A percentile compares a stretch with the other conserved stretches of the same genome.
Conservation (phyloP, 1,140 invertebrate genomes). For the Araneus ventricosus region DNA sequence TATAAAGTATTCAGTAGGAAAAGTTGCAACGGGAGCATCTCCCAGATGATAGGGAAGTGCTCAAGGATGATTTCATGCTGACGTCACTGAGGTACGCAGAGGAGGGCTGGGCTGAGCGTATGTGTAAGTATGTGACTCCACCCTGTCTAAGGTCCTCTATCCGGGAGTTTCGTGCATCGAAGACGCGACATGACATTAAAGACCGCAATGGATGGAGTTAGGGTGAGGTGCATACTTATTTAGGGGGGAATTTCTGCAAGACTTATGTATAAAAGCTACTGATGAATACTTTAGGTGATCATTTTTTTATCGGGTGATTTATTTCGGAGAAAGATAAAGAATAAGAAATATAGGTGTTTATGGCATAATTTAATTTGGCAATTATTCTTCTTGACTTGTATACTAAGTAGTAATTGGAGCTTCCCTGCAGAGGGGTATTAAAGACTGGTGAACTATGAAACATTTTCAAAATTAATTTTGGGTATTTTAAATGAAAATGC, state of each 20-base stretch:
- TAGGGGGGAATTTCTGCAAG: background rate
- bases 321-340: constrained; percentile 19
- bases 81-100: constrained; percentile 60
- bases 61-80: constrained; percentile 60
- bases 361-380: background rate
- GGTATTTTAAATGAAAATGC: no score
- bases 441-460: no score
- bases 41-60: background rate
- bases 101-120: constrained; percentile 40
- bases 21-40: background rate
- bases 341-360: background rate
- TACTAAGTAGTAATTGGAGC: background rate
- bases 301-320: background rate
- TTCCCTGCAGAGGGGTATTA: no score
- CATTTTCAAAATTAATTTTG: no score
- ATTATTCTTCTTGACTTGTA: background rate
- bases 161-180: constrained; percentile 56
- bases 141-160: constrained; percentile 68
- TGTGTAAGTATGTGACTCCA: constrained; percentile 36
- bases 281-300: background rate
- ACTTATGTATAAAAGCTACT: constrained; percentile 15
- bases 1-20: no score
- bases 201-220: constrained; percentile 48
- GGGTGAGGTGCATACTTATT: constrained; percentile 57
- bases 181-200: constrained; percentile 63